These are phyloP conservation scores for Tortricodes alternella DNA, from an alignment of 2,888 invertebrate species.

Conservation along the genomic window DNA sequence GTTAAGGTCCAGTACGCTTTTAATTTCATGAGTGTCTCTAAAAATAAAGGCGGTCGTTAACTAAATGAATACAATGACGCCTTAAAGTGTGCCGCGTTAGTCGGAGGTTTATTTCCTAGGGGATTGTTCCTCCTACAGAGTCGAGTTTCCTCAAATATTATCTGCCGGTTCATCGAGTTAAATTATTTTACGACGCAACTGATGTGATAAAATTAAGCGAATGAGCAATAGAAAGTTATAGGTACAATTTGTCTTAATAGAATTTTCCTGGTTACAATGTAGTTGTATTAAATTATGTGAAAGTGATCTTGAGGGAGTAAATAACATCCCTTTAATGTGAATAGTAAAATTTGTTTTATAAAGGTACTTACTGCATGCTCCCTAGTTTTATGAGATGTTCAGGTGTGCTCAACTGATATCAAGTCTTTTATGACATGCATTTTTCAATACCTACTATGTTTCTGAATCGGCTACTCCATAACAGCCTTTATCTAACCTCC, in stretches of 20 bases:
- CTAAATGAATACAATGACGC: slow-evolving; percentile 32
- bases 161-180: slow-evolving; percentile 20
- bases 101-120: slow-evolving; percentile 33
- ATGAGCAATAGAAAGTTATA: slow-evolving; percentile 19
- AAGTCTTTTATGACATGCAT: background rate
- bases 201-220: slow-evolving; percentile 28
- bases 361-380: background rate
- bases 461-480: too few relatives aligned
- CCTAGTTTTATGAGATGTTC: background rate
- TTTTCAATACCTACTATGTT: too few relatives aligned
- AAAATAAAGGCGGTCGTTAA: slow-evolving; percentile 33
- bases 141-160: slow-evolving; percentile 24
- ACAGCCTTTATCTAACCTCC: too few relatives aligned
- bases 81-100: slow-evolving; percentile 29
- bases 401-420: background rate
- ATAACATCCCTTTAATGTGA: background rate
- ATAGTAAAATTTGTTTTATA: background rate
- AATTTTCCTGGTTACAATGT: slow-evolving; percentile 20
- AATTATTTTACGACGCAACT: slow-evolving; percentile 28
- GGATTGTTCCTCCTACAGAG: slow-evolving; percentile 27
- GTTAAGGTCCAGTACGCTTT: slow-evolving; percentile 26
- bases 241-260: slow-evolving; percentile 19
- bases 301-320: background rate
- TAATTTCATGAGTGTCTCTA: slow-evolving; percentile 35
- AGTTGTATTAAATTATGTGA: background rate